phyloP scores from a whole-genome alignment of 2,888 invertebrate genomes.

The Seira ritae region DNA sequence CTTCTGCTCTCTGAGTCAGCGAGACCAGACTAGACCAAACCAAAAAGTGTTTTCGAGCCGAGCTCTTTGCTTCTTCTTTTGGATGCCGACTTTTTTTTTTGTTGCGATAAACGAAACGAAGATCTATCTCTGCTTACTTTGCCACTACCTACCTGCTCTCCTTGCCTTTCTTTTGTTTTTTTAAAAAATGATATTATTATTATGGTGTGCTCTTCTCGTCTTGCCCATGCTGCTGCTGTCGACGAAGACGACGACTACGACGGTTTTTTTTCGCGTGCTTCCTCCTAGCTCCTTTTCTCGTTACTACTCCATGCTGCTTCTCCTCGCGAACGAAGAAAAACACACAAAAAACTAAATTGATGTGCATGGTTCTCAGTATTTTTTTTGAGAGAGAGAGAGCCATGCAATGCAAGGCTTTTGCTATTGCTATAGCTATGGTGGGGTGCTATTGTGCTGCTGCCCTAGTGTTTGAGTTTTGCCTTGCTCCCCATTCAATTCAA shows the following conservation, averaged over 20 bases:
- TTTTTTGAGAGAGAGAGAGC: no score
- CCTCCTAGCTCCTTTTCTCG: conserved; percentile 9
- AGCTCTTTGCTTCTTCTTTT: not conserved
- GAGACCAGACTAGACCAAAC: no score
- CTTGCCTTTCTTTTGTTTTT: conserved; percentile 12
- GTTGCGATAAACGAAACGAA: no score
- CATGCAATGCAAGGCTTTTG: not conserved
- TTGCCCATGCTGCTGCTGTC: not conserved
- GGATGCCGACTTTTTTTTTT: conserved; percentile 1
- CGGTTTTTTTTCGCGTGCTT: not conserved
- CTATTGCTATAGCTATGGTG: not conserved
- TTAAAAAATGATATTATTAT: not conserved
- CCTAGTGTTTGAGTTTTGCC: conserved; percentile 32
- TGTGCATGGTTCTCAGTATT: not conserved
- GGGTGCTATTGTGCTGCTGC: conserved; percentile 24
- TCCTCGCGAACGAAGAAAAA: not conserved
- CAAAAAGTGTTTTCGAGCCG: no score
- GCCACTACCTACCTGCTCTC: not conserved
- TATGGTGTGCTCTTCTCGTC: not conserved
- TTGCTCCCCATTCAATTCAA: not conserved
- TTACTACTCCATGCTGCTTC: conserved; percentile 11
- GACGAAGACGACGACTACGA: not conserved
- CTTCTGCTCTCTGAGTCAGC: no score
- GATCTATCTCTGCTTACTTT: not conserved
- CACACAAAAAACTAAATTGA: not conserved